A percentile compares a stretch with the other conserved stretches of the same genome.
Evolutionary conservation across 2,113 vertebrate species (phyloP).

Genomic region (Callopanchax toddi): DNA sequence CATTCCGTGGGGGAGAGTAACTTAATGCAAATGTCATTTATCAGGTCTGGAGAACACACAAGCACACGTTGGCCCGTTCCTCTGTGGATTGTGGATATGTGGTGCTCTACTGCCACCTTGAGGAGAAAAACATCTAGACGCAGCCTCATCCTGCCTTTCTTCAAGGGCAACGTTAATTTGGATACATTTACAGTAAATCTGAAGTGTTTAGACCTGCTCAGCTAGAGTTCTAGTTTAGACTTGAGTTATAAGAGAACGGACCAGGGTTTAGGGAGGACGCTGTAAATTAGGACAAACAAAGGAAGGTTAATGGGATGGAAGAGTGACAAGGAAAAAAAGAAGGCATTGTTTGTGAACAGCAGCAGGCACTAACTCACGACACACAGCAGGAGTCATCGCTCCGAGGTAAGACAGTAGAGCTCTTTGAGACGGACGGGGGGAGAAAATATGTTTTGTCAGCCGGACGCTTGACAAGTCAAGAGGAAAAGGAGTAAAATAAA

Average conservation of each 20-base stretch:
- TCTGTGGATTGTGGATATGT: slow-evolving; percentile 31
- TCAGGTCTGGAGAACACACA: slow-evolving; percentile 66
- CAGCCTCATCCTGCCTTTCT: slow-evolving; percentile 3
- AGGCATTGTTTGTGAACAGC: slow-evolving; percentile 1
- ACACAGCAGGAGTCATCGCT: slow-evolving; percentile 27
- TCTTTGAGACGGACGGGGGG: slow-evolving; percentile 17
- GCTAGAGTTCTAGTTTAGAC: slow-evolving; percentile 2
- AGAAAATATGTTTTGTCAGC: slow-evolving; percentile 16
- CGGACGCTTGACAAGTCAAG: slow-evolving; percentile 36
- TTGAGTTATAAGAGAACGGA: background rate
- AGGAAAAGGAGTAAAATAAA: slow-evolving; percentile 28
- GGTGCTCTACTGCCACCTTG: slow-evolving; percentile 77
- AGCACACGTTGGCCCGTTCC: slow-evolving; percentile 41
- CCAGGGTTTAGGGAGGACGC: background rate
- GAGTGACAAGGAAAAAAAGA: slow-evolving; percentile 8
- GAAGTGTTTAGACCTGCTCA: slow-evolving; percentile 1
- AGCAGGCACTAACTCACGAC: slow-evolving; percentile 29
- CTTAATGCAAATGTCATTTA: slow-evolving; percentile 78
- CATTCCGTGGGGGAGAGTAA: slow-evolving; percentile 61
- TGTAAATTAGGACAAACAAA: slow-evolving; percentile 11
- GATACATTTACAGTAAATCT: slow-evolving; percentile 11
- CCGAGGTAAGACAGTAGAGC: slow-evolving; percentile 16
- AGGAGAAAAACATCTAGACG: slow-evolving; percentile 37
- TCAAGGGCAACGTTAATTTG: slow-evolving; percentile 11
- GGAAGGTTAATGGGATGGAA: slow-evolving; percentile 22